Percentiles rank a stretch among this genome's conserved stretches.
Evolutionary conservation across 2,888 invertebrate genomes (phyloP).

Genomic region (Oscheius sp.): DNA sequence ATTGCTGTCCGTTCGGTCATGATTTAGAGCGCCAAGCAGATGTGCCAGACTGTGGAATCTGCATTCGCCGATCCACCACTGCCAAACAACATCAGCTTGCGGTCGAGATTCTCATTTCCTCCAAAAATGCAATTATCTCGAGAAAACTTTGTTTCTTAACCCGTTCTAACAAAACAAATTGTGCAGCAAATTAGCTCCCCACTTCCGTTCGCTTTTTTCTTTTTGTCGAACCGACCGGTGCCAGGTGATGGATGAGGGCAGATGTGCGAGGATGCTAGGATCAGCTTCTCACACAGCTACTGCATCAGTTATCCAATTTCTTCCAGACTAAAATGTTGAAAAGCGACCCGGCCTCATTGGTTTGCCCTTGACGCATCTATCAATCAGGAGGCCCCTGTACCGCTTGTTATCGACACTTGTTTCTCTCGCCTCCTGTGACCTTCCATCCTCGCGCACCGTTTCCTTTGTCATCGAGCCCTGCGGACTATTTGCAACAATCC

Average conservation of each 20-base stretch:
- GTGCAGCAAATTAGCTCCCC: neutral
- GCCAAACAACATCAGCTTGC: conserved; percentile 4
- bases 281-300: neutral
- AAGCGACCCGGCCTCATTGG: conserved; percentile 11
- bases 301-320: neutral
- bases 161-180: neutral
- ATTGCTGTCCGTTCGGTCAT: conserved; percentile 18
- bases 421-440: conserved; percentile 22
- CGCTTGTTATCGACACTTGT: conserved; percentile 31
- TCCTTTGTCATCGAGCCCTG: conserved; percentile 10
- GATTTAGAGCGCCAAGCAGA: conserved; percentile 25
- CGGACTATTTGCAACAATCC: neutral
- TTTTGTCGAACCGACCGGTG: conserved; percentile 4
- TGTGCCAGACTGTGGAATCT: conserved; percentile 19
- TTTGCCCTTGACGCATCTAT: conserved; percentile 18
- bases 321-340: neutral
- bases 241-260: conserved; percentile 21
- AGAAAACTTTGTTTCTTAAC: neutral
- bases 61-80: too few relatives aligned
- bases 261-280: neutral
- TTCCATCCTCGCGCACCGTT: conserved; percentile 9
- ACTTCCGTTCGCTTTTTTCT: conserved; percentile 16
- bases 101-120: neutral
- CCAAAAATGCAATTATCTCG: conserved; percentile 6
- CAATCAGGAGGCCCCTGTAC: conserved; percentile 26